Conservation (phyloP, 2,113 vertebrate species). For the Pongo pygmaeus region DNA sequence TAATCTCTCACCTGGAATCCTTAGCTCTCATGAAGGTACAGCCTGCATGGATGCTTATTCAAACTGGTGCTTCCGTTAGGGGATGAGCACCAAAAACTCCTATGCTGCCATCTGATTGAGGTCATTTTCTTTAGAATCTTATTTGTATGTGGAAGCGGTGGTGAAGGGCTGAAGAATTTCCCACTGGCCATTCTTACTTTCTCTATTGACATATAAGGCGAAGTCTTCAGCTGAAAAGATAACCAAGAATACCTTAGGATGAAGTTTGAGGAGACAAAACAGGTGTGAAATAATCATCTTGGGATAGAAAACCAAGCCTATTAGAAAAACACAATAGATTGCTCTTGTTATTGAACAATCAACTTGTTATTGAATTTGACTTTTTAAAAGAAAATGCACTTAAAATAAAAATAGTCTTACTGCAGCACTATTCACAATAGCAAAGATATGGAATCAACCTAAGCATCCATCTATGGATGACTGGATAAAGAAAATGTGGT, state of each 20-base stretch:
- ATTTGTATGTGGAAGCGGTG: not conserved
- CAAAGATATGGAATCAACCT: too few relatives aligned
- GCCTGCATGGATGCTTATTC: not conserved
- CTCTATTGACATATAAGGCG: not conserved
- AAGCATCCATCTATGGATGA: too few relatives aligned
- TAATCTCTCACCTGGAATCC: not conserved
- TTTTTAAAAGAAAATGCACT: not conserved
- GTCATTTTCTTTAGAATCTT: not conserved
- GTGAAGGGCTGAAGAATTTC: not conserved
- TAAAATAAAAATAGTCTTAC: not conserved
- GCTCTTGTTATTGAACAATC: not conserved
- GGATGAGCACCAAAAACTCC: too few relatives aligned
- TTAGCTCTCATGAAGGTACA: not conserved
- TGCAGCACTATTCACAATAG: too few relatives aligned
- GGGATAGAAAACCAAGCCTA: not conserved
- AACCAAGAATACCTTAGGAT: not conserved
- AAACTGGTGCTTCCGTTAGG: not conserved
- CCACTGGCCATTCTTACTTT: not conserved
- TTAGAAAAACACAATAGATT: not conserved
- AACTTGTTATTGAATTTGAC: not conserved
- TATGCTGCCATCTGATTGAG: not conserved
- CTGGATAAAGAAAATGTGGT: too few relatives aligned
- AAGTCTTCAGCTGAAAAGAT: not conserved
- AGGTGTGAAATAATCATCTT: not conserved
- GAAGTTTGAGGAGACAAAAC: not conserved